Evolutionary conservation across 2,113 vertebrate genomes (phyloP).

Genomic region (Scalopus aquaticus): DNA sequence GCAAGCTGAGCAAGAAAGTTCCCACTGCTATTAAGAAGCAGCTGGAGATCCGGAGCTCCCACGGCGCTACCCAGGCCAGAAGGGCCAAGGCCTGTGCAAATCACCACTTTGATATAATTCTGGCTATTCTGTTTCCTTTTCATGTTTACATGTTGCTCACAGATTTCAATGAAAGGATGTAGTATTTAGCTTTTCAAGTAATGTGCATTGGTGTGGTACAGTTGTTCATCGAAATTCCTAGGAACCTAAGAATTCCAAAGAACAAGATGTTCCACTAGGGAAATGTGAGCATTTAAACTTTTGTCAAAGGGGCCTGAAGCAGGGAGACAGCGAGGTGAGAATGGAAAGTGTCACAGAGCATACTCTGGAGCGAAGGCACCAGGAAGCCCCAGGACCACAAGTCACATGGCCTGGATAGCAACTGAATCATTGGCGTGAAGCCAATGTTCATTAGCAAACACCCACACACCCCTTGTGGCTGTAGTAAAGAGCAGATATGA

Average conservation of each 20-base stretch:
- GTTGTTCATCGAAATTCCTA: not conserved
- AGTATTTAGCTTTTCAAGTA: not conserved
- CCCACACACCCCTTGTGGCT: not conserved
- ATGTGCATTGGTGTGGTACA: not conserved
- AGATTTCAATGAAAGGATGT: not conserved
- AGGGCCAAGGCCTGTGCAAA: not conserved
- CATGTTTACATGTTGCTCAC: not conserved
- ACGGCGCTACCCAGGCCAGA: not conserved
- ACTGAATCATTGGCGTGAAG: conserved; percentile 26
- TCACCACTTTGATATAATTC: not conserved
- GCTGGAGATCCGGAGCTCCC: not conserved
- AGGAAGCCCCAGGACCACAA: conserved; percentile 5
- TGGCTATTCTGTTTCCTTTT: not conserved
- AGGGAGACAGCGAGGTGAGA: not conserved
- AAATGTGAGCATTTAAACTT: conserved; percentile 18
- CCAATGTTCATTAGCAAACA: conserved; percentile 29
- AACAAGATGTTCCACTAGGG: not conserved
- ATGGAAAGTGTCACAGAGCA: not conserved
- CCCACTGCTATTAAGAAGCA: not conserved
- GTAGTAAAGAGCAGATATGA: not conserved
- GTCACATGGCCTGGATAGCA: not conserved
- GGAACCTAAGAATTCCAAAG: conserved; percentile 44
- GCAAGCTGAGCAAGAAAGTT: not conserved
- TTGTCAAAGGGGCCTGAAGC: not conserved
- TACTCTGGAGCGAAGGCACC: not conserved